phyloP scores from a whole-genome alignment of 2,113 vertebrate species.

The Vanacampus margaritifer region DNA sequence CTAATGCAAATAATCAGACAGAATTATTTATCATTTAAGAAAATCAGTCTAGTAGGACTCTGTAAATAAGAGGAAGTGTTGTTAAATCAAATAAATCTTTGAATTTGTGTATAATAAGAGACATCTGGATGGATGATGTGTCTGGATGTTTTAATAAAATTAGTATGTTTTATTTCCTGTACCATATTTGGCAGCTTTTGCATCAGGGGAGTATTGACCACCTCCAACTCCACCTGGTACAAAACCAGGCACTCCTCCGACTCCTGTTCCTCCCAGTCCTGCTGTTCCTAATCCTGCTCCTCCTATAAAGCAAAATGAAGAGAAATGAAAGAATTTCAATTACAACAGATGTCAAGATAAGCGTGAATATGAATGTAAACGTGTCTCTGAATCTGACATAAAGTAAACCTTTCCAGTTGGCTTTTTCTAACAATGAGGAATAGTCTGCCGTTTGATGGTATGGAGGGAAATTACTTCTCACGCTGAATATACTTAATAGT shows the following conservation, averaged over 20 bases:
- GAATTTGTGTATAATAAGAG: neutral
- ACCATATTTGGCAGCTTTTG: slow-evolving; percentile 26
- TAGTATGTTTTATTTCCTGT: neutral
- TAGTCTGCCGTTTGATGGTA: too few relatives aligned
- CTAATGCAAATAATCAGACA: neutral
- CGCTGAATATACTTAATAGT: too few relatives aligned
- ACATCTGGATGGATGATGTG: neutral
- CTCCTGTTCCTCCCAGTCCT: slow-evolving; percentile 12
- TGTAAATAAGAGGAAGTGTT: neutral
- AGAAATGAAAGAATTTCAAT: too few relatives aligned
- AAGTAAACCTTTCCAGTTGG: too few relatives aligned
- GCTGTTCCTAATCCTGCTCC: slow-evolving; percentile 1
- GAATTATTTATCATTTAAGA: neutral
- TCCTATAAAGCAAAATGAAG: neutral
- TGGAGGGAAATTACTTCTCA: too few relatives aligned
- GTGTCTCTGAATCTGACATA: too few relatives aligned
- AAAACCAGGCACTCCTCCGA: slow-evolving; percentile 12
- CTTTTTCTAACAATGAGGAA: too few relatives aligned
- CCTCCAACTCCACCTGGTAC: slow-evolving; percentile 18
- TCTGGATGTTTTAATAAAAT: neutral
- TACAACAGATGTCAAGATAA: too few relatives aligned
- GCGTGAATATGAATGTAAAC: too few relatives aligned
- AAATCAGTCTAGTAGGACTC: neutral
- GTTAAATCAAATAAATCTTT: neutral
- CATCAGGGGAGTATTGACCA: slow-evolving; percentile 31